phyloP scores from a whole-genome alignment of 2,113 vertebrate genomes.

The Epinephelus moara region DNA sequence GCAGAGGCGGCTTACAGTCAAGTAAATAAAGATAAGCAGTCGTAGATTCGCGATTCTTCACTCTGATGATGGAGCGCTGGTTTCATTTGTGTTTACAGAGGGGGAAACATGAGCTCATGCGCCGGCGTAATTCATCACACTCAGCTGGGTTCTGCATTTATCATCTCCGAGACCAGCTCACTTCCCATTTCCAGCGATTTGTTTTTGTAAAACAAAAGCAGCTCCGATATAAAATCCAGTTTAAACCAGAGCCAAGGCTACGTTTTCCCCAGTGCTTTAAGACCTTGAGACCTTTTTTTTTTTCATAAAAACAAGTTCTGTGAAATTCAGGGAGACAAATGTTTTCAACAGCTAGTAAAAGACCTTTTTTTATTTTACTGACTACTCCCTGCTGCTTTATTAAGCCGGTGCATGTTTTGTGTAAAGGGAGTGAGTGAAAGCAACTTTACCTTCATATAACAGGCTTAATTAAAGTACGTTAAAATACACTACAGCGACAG shows the following conservation, averaged over 20 bases:
- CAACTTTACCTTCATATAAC: neutral
- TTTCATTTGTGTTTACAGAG: slow-evolving; percentile 65
- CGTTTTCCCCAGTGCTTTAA: slow-evolving; percentile 25
- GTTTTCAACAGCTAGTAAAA: slow-evolving; percentile 26
- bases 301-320: neutral
- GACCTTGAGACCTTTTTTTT: slow-evolving; percentile 9
- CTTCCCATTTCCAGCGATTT: slow-evolving; percentile 66
- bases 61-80: slow-evolving; percentile 35
- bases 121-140: slow-evolving; percentile 54
- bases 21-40: slow-evolving; percentile 61
- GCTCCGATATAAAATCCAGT: slow-evolving; percentile 47
- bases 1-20: slow-evolving; percentile 31
- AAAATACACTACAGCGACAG: neutral
- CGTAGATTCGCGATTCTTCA: slow-evolving; percentile 31
- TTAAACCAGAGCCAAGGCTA: slow-evolving; percentile 42
- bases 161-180: slow-evolving; percentile 51
- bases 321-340: slow-evolving; percentile 39
- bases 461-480: neutral
- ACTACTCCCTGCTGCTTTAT: neutral
- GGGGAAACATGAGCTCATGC: slow-evolving; percentile 50
- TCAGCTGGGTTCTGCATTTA: slow-evolving; percentile 50
- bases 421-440: neutral
- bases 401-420: neutral
- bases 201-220: slow-evolving; percentile 63
- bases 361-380: slow-evolving; percentile 43